Evolutionary conservation across 2,888 invertebrate species (phyloP), one percentile per base, ranked within the genome.

Genomic region (Fissipunctia ypsillon): DNA sequence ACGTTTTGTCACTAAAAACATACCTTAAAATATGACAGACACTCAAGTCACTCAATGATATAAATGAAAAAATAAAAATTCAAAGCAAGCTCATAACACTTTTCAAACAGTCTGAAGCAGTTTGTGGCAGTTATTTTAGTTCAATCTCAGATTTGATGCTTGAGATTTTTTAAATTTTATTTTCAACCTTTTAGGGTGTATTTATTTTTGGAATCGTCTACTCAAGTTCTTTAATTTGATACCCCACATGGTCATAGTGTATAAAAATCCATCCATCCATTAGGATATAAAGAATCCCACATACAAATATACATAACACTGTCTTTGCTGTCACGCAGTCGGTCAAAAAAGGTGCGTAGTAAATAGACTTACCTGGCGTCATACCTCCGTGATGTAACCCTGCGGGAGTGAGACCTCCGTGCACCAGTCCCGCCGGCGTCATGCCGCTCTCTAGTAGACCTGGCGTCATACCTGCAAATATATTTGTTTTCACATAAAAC

Each of bases 321-420:
- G 28, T 28, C 43, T 43, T 3, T 28, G 3, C 19, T 28, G 19
- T 19, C 28, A 19, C 54, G 9, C 28, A 9, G 28, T 54, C 28
- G 9, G 9, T 19, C 28, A 9, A 19, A 54, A 25, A 56, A 2
- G 28, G 9, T 19, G 28, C 19, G 28, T 31, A 19, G 19, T 56
- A 28, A 56, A 19, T 1, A 28, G 19, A 6, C n/a, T 52, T 35
- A 76, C 90, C 91, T 68, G 94, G 93, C 14, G 94, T 96, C 93
- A 96, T 94, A 14, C 96, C 95, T 1, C 96, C 96, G 78, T 96
- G 96, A 41, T 93, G 91, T 61, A 96, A 80, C 0, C 94, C 96
- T 0, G 91, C 93, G 0, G 96, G 96, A 0, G 95, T 95, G 87
- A 94, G 92, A 0, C 94, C 95, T 14, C 97, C 94, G 76, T 96